A percentile compares a stretch with the other conserved stretches of the same genome.
Evolutionary conservation across 2,113 vertebrate genomes (phyloP).

Genomic region (Gracilinanus agilis): DNA sequence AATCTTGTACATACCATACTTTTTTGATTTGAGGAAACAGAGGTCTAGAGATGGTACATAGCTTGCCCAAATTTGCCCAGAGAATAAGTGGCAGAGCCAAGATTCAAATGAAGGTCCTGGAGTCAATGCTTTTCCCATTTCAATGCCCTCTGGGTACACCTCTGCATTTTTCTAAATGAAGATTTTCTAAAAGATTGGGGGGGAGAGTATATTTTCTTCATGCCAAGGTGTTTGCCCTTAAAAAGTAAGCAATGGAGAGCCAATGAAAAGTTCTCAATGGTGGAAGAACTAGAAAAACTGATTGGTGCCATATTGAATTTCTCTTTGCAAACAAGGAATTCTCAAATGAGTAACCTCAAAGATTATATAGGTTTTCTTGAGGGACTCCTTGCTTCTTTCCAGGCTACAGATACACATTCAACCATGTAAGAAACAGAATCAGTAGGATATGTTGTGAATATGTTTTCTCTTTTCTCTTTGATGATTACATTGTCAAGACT

Average conservation of each 20-base stretch:
- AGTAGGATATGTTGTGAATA: neutral
- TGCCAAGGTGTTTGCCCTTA: neutral
- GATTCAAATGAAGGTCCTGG: neutral
- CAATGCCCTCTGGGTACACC: neutral
- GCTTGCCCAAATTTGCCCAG: neutral
- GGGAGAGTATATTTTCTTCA: no score
- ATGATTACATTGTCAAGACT: neutral
- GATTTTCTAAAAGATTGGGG: neutral
- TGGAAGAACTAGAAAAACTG: neutral
- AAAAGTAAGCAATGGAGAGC: neutral
- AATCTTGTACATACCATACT: neutral
- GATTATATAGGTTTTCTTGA: neutral
- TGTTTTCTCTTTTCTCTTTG: neutral
- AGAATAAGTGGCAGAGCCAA: neutral
- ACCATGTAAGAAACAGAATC: neutral
- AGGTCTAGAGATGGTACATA: neutral
- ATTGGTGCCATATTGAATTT: neutral
- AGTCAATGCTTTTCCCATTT: neutral
- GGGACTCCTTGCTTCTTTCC: neutral
- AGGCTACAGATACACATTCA: neutral
- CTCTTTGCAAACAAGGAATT: neutral
- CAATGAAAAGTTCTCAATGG: neutral
- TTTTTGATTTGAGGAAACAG: neutral
- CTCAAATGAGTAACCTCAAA: neutral
- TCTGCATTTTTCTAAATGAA: neutral